Conservation (phyloP, 2,888 invertebrate genomes). For the Hypomecis atomaria region DNA sequence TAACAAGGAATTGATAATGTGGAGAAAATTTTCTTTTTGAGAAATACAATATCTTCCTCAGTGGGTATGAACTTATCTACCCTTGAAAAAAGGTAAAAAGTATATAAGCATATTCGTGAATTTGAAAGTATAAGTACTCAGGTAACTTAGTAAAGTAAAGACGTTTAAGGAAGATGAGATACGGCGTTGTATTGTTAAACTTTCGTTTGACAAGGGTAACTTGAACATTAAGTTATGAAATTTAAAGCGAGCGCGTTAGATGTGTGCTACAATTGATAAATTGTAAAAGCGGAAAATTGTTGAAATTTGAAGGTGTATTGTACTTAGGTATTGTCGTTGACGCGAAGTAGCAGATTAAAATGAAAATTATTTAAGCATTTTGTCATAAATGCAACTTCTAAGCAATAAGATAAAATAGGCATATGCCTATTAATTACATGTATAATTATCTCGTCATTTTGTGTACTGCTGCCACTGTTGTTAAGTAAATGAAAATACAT, state of each 20-base stretch:
- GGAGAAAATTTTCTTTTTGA: too few relatives aligned
- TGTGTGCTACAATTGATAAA: constrained; percentile 1
- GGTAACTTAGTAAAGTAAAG: constrained; percentile 6
- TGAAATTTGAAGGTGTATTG: neutral
- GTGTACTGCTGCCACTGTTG: too few relatives aligned
- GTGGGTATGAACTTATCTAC: too few relatives aligned
- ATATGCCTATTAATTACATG: too few relatives aligned
- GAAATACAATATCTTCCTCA: too few relatives aligned
- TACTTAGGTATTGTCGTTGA: too few relatives aligned
- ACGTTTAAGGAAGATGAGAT: constrained; percentile 17
- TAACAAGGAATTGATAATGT: too few relatives aligned
- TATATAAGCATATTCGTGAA: neutral
- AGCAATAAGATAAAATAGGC: too few relatives aligned
- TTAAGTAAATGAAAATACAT: neutral
- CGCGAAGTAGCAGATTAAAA: too few relatives aligned
- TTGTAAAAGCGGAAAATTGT: neutral
- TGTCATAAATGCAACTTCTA: too few relatives aligned
- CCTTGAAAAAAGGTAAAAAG: too few relatives aligned
- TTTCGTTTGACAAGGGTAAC: constrained; percentile 18
- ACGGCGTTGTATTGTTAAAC: constrained; percentile 21
- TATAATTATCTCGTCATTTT: neutral
- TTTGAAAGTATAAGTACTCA: constrained; percentile 5
- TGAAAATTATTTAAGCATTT: too few relatives aligned
- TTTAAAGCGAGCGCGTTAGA: constrained; percentile 1
- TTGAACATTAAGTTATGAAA: constrained; percentile 16